phyloP scores from a whole-genome alignment of 2,888 invertebrate species.

The Drosophila formosana region DNA sequence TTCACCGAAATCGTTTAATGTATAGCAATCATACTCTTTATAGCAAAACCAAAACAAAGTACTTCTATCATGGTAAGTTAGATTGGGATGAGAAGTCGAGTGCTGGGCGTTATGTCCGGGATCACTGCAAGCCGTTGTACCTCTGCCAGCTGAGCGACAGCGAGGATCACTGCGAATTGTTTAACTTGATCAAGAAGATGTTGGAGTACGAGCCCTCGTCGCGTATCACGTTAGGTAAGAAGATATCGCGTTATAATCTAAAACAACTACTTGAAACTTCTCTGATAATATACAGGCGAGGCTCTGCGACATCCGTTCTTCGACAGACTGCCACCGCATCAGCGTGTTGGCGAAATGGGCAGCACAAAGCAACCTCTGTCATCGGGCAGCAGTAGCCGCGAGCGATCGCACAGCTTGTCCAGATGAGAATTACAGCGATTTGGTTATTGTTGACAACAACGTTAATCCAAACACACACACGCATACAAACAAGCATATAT shows the following conservation, averaged over 20 bases:
- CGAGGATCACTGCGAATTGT: slow-evolving; percentile 96
- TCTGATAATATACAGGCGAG: slow-evolving; percentile 87
- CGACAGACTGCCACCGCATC: slow-evolving; percentile 92
- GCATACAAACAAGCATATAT: slow-evolving; percentile 59
- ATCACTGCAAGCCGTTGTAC: slow-evolving; percentile 98
- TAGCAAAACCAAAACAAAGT: slow-evolving; percentile 97
- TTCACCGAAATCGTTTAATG: slow-evolving; percentile 84
- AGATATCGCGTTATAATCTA: background rate
- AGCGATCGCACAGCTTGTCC: slow-evolving; percentile 87
- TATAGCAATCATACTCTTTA: slow-evolving; percentile 85
- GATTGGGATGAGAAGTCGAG: slow-evolving; percentile 99
- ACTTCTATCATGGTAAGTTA: slow-evolving; percentile 98
- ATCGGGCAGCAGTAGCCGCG: slow-evolving; percentile 86
- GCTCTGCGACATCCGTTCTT: slow-evolving; percentile 97
- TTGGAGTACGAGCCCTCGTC: slow-evolving; percentile 98
- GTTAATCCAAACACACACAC: slow-evolving; percentile 66
- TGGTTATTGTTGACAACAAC: slow-evolving; percentile 85
- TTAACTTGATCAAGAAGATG: slow-evolving; percentile 98
- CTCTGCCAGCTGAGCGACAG: slow-evolving; percentile 95
- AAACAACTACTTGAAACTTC: background rate
- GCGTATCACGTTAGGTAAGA: slow-evolving; percentile 91
- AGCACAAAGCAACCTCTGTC: slow-evolving; percentile 78
- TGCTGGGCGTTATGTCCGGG: slow-evolving; percentile 98
- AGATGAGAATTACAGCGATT: slow-evolving; percentile 86
- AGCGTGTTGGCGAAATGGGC: slow-evolving; percentile 88